Base-by-base conservation (phyloP, 2,113 vertebrate genomes). In the Eretmodus cyanostictus region DNA sequence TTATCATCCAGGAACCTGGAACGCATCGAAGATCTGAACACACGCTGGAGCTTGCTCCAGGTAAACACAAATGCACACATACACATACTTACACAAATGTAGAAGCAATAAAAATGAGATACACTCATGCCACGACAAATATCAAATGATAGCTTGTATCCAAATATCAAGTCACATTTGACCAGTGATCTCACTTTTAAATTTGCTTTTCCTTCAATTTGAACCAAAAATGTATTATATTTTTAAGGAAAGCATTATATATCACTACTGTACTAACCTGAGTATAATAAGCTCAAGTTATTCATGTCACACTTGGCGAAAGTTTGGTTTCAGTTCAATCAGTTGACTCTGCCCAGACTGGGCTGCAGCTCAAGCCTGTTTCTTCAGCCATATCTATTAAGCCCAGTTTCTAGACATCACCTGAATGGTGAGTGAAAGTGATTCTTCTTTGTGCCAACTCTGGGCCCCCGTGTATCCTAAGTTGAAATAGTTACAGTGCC, bases 11-110 rank as follows among this genome's bases (percentile, higher is more conserved):
- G 96, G 94, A 98, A 97, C 55, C 95, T 99, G 89, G 98, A 96
- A 85, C 97, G 94, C 66, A 94, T 98, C 10, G 97, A 99, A 86
- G 98, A 99, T 79, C 96, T 99, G 82, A 99, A 99, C 94, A 97
- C 95, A 4, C 97, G 98, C 89, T 99, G 99, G 98, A 98, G 97
- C 85, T 95, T 97, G 93, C 96, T 99, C 8, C 98, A 99, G 97
- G 99, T 99, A 98, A 38, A 29, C 84, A 40, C 34, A 10, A 0
- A 47, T 2, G 1, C 4, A 0, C 16, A 42, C 7, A 1, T 2
- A 19, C 36, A 54, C 19, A 14, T 34, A 1, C 34, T 66, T 7
- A 34, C n/a, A 66, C 51, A 57, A 45, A 45, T 73, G 13, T 7
- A 1, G 11, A 34, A 45, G 38, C 38, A 45, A 0, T 9, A 42